Conservation (phyloP, 2,888 invertebrate genomes). For the Trisateles emortualis region DNA sequence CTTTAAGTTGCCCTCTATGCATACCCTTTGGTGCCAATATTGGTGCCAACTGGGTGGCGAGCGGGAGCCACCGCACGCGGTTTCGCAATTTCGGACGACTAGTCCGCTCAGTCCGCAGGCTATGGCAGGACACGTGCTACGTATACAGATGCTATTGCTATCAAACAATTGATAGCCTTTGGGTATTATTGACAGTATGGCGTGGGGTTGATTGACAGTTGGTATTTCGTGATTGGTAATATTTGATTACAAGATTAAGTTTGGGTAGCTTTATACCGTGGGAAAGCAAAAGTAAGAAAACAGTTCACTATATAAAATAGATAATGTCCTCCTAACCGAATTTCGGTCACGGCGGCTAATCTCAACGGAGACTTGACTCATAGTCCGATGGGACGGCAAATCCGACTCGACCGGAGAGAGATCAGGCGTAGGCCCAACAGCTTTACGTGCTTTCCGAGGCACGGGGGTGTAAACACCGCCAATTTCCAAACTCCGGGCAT, state of each 20-base stretch:
- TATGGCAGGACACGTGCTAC: constrained; percentile 62
- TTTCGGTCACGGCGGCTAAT: too few relatives aligned
- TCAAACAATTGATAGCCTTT: constrained; percentile 10
- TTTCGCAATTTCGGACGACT: constrained; percentile 82
- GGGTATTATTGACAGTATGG: background rate
- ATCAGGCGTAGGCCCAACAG: too few relatives aligned
- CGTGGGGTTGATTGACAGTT: background rate
- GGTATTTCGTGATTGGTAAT: background rate
- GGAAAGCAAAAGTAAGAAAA: too few relatives aligned
- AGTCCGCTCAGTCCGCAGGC: constrained; percentile 80
- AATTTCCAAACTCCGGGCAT: too few relatives aligned
- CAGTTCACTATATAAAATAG: too few relatives aligned
- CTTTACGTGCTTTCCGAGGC: too few relatives aligned
- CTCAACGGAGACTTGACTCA: too few relatives aligned
- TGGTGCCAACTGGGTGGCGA: constrained; percentile 63
- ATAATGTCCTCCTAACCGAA: too few relatives aligned
- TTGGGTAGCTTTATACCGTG: background rate
- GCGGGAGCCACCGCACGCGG: constrained; percentile 71
- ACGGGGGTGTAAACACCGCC: too few relatives aligned
- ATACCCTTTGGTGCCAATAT: constrained; percentile 59
- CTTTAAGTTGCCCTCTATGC: constrained; percentile 29
- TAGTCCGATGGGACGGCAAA: too few relatives aligned
- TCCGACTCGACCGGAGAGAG: too few relatives aligned
- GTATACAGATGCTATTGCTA: constrained; percentile 41
- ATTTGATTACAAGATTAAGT: background rate